phyloP scores from a whole-genome alignment of 2,113 vertebrate genomes.

The Nycticebus coucang region DNA sequence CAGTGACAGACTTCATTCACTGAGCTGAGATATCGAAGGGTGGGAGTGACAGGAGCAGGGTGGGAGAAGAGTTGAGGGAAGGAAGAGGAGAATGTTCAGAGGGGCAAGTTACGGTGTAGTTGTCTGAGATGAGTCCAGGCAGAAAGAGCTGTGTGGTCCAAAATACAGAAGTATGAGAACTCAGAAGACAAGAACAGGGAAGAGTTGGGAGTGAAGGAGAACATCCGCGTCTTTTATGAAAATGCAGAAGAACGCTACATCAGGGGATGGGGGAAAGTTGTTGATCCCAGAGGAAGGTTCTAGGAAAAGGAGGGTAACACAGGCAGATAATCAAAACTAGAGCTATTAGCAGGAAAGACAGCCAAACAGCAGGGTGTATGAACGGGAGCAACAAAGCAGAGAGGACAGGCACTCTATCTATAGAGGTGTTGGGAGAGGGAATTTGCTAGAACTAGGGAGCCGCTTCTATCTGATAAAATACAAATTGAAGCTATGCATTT shows the following conservation, averaged over 20 bases:
- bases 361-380: neutral
- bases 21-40: neutral
- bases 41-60: neutral
- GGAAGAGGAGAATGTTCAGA: neutral
- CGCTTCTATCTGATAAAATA: neutral
- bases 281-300: neutral
- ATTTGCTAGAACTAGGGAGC: neutral
- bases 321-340: neutral
- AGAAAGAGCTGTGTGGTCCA: neutral
- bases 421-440: neutral
- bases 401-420: fast-evolving
- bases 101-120: neutral
- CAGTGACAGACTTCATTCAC: neutral
- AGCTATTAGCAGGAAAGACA: neutral
- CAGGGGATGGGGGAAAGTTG: neutral
- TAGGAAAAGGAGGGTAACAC: neutral
- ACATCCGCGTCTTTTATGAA: neutral
- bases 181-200: neutral
- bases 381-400: neutral
- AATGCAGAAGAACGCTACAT: neutral
- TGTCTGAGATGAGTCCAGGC: neutral
- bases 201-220: neutral
- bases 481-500: neutral
- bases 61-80: neutral
- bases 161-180: neutral